A percentile compares a stretch with the other conserved stretches of the same genome.
phyloP scores from a whole-genome alignment of 2,113 vertebrate genomes.

The Cryptomyrus ogoouensis region DNA sequence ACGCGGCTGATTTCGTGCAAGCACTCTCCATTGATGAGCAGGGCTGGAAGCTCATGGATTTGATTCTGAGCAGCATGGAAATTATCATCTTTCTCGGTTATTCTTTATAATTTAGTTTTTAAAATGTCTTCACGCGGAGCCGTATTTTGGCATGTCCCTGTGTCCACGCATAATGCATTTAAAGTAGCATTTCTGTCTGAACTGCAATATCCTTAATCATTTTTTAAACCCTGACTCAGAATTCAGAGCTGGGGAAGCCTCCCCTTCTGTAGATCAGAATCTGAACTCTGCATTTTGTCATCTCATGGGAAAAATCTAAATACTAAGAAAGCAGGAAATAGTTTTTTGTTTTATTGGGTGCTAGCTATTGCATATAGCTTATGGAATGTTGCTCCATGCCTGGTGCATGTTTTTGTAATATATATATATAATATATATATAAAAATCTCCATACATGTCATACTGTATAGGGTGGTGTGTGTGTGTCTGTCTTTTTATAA shows the following conservation, averaged over 20 bases:
- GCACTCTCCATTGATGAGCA: conserved; percentile 82
- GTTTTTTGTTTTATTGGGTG: background rate
- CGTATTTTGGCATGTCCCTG: conserved; percentile 40
- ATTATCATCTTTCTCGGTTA: conserved; percentile 94
- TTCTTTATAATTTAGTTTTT: conserved; percentile 32
- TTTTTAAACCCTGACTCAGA: background rate
- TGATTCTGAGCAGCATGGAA: conserved; percentile 96
- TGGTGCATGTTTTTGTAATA: background rate
- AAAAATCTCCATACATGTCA: background rate
- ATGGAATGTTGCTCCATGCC: background rate
- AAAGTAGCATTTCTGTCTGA: background rate
- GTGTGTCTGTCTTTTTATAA: background rate
- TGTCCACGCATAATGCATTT: background rate
- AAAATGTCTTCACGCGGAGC: conserved; percentile 53
- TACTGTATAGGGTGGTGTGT: background rate
- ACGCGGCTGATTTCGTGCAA: conserved; percentile 86
- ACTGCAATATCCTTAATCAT: background rate
- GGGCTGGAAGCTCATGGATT: conserved; percentile 91
- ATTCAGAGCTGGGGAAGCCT: no score
- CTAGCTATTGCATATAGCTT: background rate
- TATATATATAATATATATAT: background rate
- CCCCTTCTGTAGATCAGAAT: background rate
- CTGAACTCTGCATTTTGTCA: background rate
- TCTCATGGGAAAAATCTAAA: background rate
- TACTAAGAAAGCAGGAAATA: background rate